Percentiles rank a stretch among this genome's conserved stretches.
Conservation (phyloP, 1,140 invertebrate genomes). For the Marisa cornuarietis region DNA sequence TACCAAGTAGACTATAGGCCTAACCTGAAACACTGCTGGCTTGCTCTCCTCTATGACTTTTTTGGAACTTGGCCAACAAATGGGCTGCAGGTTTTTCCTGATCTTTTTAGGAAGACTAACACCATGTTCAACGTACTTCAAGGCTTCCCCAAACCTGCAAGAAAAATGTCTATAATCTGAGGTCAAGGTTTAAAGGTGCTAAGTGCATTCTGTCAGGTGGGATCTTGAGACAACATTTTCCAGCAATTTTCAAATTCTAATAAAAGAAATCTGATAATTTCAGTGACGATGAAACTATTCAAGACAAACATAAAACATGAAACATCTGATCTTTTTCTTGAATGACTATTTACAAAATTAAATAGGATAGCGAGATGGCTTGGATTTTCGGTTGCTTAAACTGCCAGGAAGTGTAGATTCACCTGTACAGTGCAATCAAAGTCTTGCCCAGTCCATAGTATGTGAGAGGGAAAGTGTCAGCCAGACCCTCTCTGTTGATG, state of each 20-base stretch:
- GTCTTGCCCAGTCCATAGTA: constrained; percentile 43
- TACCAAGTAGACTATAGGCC: not conserved
- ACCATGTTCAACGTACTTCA: not conserved
- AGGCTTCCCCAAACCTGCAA: not conserved
- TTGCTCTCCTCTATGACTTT: constrained; percentile 7
- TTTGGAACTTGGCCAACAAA: not conserved
- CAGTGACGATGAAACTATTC: not conserved
- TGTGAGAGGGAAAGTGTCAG: constrained; percentile 23
- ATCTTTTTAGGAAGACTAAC: not conserved
- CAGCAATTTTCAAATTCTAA: not conserved
- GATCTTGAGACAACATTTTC: not conserved
- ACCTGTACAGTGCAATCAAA: constrained; percentile 43
- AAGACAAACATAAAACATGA: not conserved
- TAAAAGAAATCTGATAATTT: not conserved
- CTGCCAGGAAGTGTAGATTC: not conserved
- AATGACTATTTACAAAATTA: not conserved
- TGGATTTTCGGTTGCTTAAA: not conserved
- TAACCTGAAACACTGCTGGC: not conserved
- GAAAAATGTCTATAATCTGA: no score
- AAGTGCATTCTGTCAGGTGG: no score
- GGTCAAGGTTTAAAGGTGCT: no score
- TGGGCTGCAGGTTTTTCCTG: not conserved
- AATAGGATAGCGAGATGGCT: not conserved
- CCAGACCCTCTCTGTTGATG: not conserved
- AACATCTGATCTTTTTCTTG: not conserved